Conservation (phyloP, 2,113 vertebrate genomes). For the Chaetodon trifascialis region DNA sequence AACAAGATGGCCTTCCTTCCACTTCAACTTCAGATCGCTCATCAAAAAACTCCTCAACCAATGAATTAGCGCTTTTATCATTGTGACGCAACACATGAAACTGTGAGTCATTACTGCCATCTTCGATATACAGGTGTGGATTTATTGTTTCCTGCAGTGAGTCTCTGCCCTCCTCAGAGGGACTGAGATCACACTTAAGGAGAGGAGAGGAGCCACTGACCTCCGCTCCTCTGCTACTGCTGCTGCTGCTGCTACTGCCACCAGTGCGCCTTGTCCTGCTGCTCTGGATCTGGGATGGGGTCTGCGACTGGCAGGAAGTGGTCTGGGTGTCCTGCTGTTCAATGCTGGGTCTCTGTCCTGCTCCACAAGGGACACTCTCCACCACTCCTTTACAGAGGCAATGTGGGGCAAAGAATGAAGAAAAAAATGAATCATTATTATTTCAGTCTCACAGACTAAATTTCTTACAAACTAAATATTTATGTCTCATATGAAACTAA, state of each 20-base stretch:
- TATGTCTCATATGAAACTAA: neutral
- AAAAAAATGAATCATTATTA: neutral
- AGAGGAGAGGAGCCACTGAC: constrained; percentile 83
- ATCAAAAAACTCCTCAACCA: constrained; percentile 62
- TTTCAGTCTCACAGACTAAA: neutral
- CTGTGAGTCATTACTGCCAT: constrained; percentile 57
- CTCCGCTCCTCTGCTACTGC: constrained; percentile 72
- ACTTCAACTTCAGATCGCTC: constrained; percentile 32
- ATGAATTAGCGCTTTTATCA: constrained; percentile 49
- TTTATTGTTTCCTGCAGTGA: constrained; percentile 53
- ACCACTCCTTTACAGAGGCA: constrained; percentile 62
- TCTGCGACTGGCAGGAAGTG: constrained; percentile 25
- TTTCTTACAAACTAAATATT: neutral
- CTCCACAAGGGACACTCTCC: constrained; percentile 48
- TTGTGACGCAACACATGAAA: constrained; percentile 69
- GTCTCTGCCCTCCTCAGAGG: constrained; percentile 58
- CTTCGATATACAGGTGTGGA: constrained; percentile 25
- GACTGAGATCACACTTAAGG: constrained; percentile 77
- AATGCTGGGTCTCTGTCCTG: constrained; percentile 10
- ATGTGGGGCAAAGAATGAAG: neutral
- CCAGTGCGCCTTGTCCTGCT: constrained; percentile 49
- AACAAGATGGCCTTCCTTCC: constrained; percentile 47
- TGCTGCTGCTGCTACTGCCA: constrained; percentile 46
- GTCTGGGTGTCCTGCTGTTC: constrained; percentile 38
- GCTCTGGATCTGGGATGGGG: constrained; percentile 13